Evolutionary conservation across 2,797 vertebrate species (phyloP).

Genomic region (Monodelphis domestica): DNA sequence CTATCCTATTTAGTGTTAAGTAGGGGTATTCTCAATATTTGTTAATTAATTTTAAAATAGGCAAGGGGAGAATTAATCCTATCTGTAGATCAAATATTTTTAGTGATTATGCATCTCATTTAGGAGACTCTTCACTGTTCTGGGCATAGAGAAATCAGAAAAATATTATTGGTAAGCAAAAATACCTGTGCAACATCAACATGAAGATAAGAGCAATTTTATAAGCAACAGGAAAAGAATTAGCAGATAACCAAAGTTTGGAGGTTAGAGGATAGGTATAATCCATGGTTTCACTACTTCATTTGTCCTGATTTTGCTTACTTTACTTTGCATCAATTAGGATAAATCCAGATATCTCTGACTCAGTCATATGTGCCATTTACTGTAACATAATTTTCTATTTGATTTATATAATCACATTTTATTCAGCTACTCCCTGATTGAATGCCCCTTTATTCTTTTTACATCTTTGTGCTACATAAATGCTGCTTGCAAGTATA

Average conservation of each 20-base stretch:
- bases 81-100: too few relatives aligned
- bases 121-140: background rate
- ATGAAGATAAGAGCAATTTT: background rate
- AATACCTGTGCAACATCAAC: background rate
- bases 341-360: background rate
- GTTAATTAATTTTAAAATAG: too few relatives aligned
- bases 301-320: background rate
- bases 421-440: background rate
- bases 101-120: background rate
- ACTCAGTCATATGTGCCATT: background rate
- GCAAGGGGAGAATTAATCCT: too few relatives aligned
- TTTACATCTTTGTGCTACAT: too few relatives aligned
- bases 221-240: background rate
- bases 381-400: background rate
- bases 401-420: background rate
- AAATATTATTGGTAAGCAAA: background rate
- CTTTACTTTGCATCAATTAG: background rate
- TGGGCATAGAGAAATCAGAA: background rate
- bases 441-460: too few relatives aligned
- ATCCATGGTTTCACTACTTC: background rate
- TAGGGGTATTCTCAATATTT: too few relatives aligned
- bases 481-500: too few relatives aligned
- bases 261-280: background rate
- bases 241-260: too few relatives aligned
- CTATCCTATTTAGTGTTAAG: too few relatives aligned